phyloP scores from a whole-genome alignment of 2,888 invertebrate species.

The Proisotoma minuta region DNA sequence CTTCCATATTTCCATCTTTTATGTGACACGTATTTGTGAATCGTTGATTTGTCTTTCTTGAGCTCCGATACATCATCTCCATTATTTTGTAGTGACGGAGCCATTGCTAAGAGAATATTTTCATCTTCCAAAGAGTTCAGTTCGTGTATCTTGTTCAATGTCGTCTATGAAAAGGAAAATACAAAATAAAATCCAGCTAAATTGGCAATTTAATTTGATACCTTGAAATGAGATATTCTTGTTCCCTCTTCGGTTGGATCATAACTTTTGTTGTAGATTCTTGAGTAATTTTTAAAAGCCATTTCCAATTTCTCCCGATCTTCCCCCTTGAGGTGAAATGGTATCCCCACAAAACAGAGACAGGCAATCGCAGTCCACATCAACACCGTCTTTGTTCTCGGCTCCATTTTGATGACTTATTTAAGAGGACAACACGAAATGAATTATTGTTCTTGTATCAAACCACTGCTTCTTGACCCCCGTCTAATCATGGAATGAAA shows the following conservation, averaged over 20 bases:
- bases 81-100: slow-evolving; percentile 19
- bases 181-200: neutral
- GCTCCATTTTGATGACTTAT: slow-evolving; percentile 35
- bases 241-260: slow-evolving; percentile 33
- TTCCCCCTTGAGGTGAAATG: slow-evolving; percentile 52
- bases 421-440: too few relatives aligned
- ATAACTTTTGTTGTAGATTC: slow-evolving; percentile 59
- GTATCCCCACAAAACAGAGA: slow-evolving; percentile 51
- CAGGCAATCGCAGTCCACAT: slow-evolving; percentile 40
- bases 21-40: slow-evolving; percentile 21
- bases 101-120: slow-evolving; percentile 49
- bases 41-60: slow-evolving; percentile 8
- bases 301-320: slow-evolving; percentile 48
- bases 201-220: slow-evolving; percentile 12
- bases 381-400: slow-evolving; percentile 35
- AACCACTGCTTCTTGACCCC: too few relatives aligned
- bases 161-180: slow-evolving; percentile 52
- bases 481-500: too few relatives aligned
- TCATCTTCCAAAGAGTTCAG: slow-evolving; percentile 54
- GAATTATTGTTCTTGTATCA: too few relatives aligned
- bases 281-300: slow-evolving; percentile 56
- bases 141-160: slow-evolving; percentile 54
- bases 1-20: slow-evolving; percentile 41
- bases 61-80: slow-evolving; percentile 5
- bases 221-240: slow-evolving; percentile 39